phyloP scores from a whole-genome alignment of 2,888 invertebrate species.

The Athetis lepigone region DNA sequence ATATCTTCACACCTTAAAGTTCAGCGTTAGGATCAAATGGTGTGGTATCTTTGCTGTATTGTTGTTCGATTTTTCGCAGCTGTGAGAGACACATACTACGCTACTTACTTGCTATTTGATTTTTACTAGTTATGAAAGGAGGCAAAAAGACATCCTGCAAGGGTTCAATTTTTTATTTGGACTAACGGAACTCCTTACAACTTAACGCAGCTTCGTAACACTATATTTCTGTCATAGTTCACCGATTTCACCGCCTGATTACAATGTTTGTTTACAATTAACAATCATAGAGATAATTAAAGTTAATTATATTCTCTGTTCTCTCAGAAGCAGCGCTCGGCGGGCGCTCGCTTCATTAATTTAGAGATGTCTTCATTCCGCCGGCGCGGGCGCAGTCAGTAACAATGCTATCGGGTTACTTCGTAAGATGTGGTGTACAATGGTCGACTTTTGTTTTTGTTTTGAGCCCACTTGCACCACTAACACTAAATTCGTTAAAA shows the following conservation, averaged over 20 bases:
- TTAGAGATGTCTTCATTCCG: constrained; percentile 59
- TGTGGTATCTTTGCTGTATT: too few species aligned
- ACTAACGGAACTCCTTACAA: too few species aligned
- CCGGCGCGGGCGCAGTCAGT: constrained; percentile 58
- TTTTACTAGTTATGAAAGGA: too few species aligned
- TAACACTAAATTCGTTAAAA: too few species aligned
- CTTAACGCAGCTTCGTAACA: not conserved
- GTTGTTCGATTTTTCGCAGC: too few species aligned
- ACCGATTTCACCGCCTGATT: constrained; percentile 17
- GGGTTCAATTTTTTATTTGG: too few species aligned
- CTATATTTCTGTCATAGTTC: not conserved
- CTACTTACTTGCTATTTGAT: too few species aligned
- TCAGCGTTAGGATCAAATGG: too few species aligned
- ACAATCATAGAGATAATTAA: constrained; percentile 54
- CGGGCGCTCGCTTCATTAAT: constrained; percentile 64
- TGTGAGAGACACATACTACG: too few species aligned
- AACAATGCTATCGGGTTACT: constrained; percentile 65
- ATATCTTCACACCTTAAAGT: too few species aligned
- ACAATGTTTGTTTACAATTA: constrained; percentile 55
- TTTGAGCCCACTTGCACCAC: too few species aligned
- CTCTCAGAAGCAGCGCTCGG: constrained; percentile 52
- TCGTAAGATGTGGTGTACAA: constrained; percentile 52
- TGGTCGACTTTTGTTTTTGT: constrained; percentile 31
- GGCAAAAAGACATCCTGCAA: too few species aligned
- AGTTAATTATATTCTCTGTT: constrained; percentile 51